These are phyloP conservation scores for Drosophila fuyamai DNA, from an alignment of 1,140 invertebrate genomes.

Conservation along the genomic window DNA sequence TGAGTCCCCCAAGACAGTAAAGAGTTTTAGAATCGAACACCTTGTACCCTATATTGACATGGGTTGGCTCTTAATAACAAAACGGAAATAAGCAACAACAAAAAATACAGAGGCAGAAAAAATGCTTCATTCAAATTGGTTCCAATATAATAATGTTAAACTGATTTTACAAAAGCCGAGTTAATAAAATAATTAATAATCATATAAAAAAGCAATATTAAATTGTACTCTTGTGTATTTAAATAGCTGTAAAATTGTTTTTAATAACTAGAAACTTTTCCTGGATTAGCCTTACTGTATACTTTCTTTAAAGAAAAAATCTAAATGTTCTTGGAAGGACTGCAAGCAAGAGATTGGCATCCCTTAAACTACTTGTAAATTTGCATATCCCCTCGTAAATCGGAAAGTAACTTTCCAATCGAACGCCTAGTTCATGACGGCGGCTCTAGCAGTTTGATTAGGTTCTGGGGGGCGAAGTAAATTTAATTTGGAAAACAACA, in stretches of 20 bases:
- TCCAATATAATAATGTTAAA: too few species aligned
- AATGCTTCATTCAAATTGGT: too few species aligned
- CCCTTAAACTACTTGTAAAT: conserved; percentile 8
- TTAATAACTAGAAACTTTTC: too few species aligned
- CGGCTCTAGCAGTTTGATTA: conserved; percentile 34
- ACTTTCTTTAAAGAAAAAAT: background rate
- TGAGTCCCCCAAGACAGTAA: conserved; percentile 20
- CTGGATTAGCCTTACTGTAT: too few species aligned
- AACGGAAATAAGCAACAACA: too few species aligned
- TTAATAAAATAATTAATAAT: too few species aligned
- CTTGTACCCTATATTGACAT: background rate
- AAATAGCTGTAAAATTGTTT: too few species aligned
- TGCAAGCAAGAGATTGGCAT: background rate
- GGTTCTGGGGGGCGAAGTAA: conserved; percentile 17
- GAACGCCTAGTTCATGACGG: conserved; percentile 17
- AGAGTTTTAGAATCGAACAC: background rate
- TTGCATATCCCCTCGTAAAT: conserved; percentile 38
- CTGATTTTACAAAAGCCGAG: too few species aligned
- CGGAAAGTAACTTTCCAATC: conserved; percentile 22
- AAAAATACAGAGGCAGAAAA: too few species aligned
- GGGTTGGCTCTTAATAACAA: too few species aligned
- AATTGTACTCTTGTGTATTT: too few species aligned
- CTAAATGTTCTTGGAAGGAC: background rate
- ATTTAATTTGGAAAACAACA: conserved; percentile 42
- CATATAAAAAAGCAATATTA: too few species aligned